Base-by-base conservation (phyloP, 2,888 invertebrate species). In the Pseudanteris insignis region DNA sequence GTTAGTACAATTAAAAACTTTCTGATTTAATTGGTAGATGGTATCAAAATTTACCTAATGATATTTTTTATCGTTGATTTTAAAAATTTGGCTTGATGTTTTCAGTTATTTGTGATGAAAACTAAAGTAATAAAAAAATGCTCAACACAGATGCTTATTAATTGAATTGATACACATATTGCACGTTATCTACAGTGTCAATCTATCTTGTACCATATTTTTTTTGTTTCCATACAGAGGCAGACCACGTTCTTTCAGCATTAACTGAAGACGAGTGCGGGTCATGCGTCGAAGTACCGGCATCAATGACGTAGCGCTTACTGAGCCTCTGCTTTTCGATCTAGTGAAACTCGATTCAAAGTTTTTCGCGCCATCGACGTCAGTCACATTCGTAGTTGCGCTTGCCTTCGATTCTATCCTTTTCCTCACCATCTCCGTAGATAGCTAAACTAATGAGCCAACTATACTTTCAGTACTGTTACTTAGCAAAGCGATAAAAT, bases 191-290 rank as follows among this genome's bases (percentile, higher is more conserved):
- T 54, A 55, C 50, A 38, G 34, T 55, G 50, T 36, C 44, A 37
- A 47, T 54, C 44, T 55, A 43, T 63, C 57, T 60, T 70, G 70
- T 76, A 76, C 76, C 76, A 71, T 76, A 60, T 70, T 70, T 63
- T 70, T 70, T 67, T 73, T 75, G 68, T 69, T 75, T 67, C 72
- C 71, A 67, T 68, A 66, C 64, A 72, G 64, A 64, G 70, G 72
- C 58, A 73, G 72, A 66, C 70, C 69, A 68, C 71, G 73, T 67
- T 72, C 73, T 68, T 72, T 76, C 71, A 76, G 68, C 68, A 74
- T 69, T 66, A 70, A 65, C 67, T 70, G 72, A 71, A 75, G 71
- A 66, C 73, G 71, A 70, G 72, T 74, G 61, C 70, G 70, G 53
- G 71, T 69, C 70, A 73, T 72, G 66, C 69, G 70, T 67, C 70